These are phyloP conservation scores for Parus major DNA, from an alignment of 2,113 vertebrate species.

Conservation along the genomic window DNA sequence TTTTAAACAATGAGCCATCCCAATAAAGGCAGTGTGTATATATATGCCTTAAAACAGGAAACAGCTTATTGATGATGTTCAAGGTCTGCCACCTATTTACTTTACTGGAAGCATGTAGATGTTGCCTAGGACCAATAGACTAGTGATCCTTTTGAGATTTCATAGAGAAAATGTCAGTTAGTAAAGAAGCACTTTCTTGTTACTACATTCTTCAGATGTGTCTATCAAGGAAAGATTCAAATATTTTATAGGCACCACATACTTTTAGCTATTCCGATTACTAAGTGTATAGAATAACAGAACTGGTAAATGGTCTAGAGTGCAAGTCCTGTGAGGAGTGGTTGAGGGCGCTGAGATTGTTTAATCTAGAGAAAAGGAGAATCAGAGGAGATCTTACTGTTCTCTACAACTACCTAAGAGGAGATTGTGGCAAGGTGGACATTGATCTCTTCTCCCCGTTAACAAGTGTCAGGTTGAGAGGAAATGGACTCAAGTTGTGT, in stretches of 20 bases:
- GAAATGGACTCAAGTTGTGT: background rate
- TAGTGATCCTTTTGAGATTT: background rate
- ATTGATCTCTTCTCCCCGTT: background rate
- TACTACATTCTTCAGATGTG: background rate
- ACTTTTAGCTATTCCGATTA: background rate
- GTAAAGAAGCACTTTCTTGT: background rate
- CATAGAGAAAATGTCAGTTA: background rate
- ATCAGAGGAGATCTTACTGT: background rate
- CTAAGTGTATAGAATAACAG: background rate
- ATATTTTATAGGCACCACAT: background rate
- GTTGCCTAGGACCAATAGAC: background rate
- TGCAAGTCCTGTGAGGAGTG: background rate
- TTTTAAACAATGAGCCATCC: background rate
- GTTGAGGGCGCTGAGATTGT: background rate
- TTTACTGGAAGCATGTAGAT: background rate
- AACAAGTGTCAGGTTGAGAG: background rate
- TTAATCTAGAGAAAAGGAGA: background rate
- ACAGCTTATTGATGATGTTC: background rate
- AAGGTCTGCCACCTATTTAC: background rate
- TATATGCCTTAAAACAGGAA: background rate
- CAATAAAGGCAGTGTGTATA: background rate
- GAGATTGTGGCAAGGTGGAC: background rate
- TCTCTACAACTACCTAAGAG: background rate
- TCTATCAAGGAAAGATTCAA: background rate
- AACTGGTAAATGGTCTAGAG: background rate